These are phyloP conservation scores for Pollenia angustigena DNA, from an alignment of 2,888 invertebrate species.

Conservation along the genomic window DNA sequence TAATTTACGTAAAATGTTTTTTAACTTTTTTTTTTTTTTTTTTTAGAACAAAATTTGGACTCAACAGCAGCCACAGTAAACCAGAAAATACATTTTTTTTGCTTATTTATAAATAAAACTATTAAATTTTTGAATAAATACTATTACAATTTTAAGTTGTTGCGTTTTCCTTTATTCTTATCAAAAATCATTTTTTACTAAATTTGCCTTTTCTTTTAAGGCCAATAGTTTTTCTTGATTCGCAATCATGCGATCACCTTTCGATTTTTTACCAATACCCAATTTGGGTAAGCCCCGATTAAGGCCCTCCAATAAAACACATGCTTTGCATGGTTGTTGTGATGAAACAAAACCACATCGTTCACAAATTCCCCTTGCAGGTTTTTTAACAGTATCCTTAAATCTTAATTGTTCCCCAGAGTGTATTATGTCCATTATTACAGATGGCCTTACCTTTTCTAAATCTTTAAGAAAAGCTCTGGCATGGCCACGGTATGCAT, in stretches of 20 bases:
- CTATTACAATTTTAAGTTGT: background rate
- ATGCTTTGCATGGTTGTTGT: conserved; percentile 98
- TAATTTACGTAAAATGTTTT: background rate
- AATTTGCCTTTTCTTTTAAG: conserved; percentile 81
- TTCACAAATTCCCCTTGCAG: conserved; percentile 91
- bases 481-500: conserved; percentile 97
- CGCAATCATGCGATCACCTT: conserved; percentile 88
- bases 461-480: conserved; percentile 96
- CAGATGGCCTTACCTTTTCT: conserved; percentile 95
- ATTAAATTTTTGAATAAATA: background rate
- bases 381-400: conserved; percentile 92
- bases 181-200: conserved; percentile 84
- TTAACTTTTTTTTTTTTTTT: conserved; percentile 3
- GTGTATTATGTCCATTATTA: conserved; percentile 96
- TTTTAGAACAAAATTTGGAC: background rate
- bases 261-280: conserved; percentile 95
- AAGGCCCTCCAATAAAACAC: conserved; percentile 96
- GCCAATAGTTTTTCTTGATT: conserved; percentile 84
- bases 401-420: conserved; percentile 95
- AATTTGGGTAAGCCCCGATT: conserved; percentile 96
- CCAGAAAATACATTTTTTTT: too few relatives aligned
- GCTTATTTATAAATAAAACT: too few relatives aligned
- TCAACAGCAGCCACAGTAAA: too few relatives aligned
- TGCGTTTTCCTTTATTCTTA: conserved; percentile 18
- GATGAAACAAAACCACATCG: conserved; percentile 96